Conservation (phyloP, 2,113 vertebrate genomes). For the Propithecus coquereli region DNA sequence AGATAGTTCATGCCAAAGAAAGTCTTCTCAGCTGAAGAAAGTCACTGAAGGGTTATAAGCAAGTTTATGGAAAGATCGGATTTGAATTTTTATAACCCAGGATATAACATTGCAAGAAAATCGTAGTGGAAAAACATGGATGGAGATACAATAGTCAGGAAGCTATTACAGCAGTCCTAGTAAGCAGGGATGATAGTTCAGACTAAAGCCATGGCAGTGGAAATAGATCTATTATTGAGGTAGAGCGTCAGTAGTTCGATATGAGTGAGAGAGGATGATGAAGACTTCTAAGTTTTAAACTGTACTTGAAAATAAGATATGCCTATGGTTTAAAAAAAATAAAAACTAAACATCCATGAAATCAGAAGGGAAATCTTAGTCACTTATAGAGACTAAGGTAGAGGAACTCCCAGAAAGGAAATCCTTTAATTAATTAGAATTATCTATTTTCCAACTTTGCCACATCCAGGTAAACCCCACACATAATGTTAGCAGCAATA, state of each 20-base stretch:
- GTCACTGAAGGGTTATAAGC: not conserved
- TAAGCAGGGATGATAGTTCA: not conserved
- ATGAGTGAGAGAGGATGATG: not conserved
- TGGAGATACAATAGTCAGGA: not conserved
- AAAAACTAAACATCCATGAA: not conserved
- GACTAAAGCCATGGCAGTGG: too few species aligned
- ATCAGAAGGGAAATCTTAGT: not conserved
- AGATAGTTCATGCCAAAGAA: not conserved
- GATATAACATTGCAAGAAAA: not conserved
- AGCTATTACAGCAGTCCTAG: not conserved
- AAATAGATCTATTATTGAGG: not conserved
- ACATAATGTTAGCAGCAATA: not conserved
- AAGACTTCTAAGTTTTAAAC: not conserved
- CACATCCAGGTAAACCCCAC: not conserved
- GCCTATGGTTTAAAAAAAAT: not conserved
- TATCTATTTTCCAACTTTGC: not conserved
- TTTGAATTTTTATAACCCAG: not conserved
- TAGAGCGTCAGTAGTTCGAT: not conserved
- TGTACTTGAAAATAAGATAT: not conserved
- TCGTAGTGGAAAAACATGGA: not conserved
- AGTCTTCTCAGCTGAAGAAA: not conserved
- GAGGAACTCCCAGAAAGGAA: not conserved
- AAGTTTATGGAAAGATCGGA: not conserved
- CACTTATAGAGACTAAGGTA: not conserved
- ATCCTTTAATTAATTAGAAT: not conserved